Evolutionary conservation across 2,797 vertebrate species (phyloP).

Genomic region (Crenuchus spilurus): DNA sequence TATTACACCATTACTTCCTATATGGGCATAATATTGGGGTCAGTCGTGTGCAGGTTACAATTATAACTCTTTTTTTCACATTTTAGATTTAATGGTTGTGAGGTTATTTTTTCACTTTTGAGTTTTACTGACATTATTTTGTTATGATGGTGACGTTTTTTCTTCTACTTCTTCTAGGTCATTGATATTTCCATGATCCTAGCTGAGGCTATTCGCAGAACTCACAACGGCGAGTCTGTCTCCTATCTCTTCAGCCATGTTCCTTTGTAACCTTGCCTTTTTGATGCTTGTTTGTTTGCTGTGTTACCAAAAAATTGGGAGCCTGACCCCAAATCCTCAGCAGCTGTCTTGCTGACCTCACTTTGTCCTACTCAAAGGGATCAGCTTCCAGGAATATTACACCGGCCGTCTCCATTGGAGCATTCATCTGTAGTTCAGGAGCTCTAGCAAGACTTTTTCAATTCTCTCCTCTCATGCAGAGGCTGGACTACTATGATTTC

Average conservation of each 20-base stretch:
- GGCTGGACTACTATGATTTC: constrained; percentile 27
- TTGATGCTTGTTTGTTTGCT: constrained; percentile 40
- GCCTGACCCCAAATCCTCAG: constrained; percentile 6
- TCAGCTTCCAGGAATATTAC: constrained; percentile 18
- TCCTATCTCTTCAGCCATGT: constrained; percentile 99
- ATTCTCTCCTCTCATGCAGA: constrained; percentile 32
- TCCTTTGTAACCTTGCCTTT: constrained; percentile 84
- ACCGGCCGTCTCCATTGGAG: constrained; percentile 36
- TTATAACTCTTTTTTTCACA: too few relatives aligned
- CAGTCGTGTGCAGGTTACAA: too few relatives aligned
- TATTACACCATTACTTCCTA: too few relatives aligned
- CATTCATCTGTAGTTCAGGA: constrained; percentile 4
- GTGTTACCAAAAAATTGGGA: constrained; percentile 67
- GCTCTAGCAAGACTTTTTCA: constrained; percentile 25
- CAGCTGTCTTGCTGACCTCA: neutral
- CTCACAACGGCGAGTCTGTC: constrained; percentile 97
- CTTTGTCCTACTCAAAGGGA: constrained; percentile 11
- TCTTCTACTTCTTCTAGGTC: constrained; percentile 75
- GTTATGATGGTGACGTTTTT: neutral
- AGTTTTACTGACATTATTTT: too few relatives aligned
- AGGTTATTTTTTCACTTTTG: too few relatives aligned
- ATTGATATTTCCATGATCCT: constrained; percentile 99
- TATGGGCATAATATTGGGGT: too few relatives aligned
- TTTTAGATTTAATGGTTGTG: too few relatives aligned
- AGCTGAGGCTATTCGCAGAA: constrained; percentile 96